Base-by-base conservation (phyloP, 2,113 vertebrate genomes). In the Daboia siamensis region DNA sequence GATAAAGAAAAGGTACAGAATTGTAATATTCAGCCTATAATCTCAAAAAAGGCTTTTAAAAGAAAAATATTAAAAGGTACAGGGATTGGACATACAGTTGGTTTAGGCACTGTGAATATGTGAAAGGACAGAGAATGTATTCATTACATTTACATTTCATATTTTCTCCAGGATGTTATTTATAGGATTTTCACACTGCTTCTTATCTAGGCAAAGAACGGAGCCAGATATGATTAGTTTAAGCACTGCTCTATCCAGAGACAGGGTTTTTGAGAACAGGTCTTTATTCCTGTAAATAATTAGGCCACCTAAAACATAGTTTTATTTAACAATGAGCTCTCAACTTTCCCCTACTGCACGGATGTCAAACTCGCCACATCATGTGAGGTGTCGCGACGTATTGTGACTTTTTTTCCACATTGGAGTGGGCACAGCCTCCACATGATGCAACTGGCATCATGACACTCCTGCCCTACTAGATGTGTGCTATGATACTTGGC, bases 11-110 rank as follows among this genome's bases (percentile, higher is more conserved):
- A 46, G 74, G 39, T 64, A 55, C 89, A 90, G 89, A 93, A 91
- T 46, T 89, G 80, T 46, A 88, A 93, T 90, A 93, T 55, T 46
- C 33, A 90, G 80, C 23, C 24, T 64, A 29, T 69, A 80, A 52
- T 90, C 91, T 95, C 92, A 74, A 69, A 91, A 51, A 93, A 86
- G 26, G 57, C 85, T 9, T 4, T 89, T 93, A n/a, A 39, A 93
- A 54, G 57, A 23, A 48, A 89, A 3, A 57, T 87, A 93, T 94
- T 91, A 59, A 94, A 90, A 95, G 93, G 21, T 46, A 44, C 90
- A 91, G 84, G n/a, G 93, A 90, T n/a, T 86, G 24, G 90, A 91
- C 91, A 23, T 85, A 93, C 13, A 21, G 94, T 89, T 90, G 59
- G 13, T 46, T n/a, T 90, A 93, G 69, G 26, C 93, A 88, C 44